A percentile compares a stretch with the other conserved stretches of the same genome.
Conservation (phyloP, 2,888 invertebrate species). For the Neoaliturus tenellus region DNA sequence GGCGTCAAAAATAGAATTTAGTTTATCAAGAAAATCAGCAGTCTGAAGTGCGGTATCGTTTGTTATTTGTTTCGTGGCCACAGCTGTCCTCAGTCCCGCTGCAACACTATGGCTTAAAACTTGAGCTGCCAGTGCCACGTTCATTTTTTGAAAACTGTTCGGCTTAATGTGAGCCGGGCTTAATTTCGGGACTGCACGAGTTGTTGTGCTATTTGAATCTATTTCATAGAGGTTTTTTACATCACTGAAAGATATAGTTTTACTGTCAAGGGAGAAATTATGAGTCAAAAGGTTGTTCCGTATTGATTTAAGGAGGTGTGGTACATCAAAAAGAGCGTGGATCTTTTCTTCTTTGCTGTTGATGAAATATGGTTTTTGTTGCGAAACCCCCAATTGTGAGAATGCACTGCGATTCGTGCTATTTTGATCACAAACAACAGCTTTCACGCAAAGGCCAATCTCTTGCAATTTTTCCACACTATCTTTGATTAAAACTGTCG, state of each 20-base stretch:
- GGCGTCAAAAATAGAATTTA: conserved; percentile 65
- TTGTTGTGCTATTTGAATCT: conserved; percentile 57
- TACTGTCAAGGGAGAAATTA: conserved; percentile 59
- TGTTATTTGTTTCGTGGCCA: conserved; percentile 60
- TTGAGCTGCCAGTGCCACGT: conserved; percentile 64
- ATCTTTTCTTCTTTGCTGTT: conserved; percentile 58
- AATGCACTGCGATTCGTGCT: conserved; percentile 62
- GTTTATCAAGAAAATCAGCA: conserved; percentile 63
- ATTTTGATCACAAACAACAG: conserved; percentile 65
- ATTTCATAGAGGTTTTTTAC: conserved; percentile 61
- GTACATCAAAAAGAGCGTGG: conserved; percentile 63
- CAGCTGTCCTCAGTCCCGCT: conserved; percentile 63
- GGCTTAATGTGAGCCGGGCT: conserved; percentile 64
- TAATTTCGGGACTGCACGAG: conserved; percentile 64
- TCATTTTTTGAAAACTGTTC: conserved; percentile 65
- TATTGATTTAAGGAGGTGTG: conserved; percentile 63
- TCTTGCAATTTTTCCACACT: conserved; percentile 55
- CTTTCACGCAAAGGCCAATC: conserved; percentile 62
- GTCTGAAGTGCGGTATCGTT: conserved; percentile 58
- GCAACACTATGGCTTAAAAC: conserved; percentile 65
- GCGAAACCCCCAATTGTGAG: conserved; percentile 60
- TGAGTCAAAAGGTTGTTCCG: conserved; percentile 62
- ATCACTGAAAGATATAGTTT: conserved; percentile 60
- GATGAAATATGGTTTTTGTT: conserved; percentile 60
- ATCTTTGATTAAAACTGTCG: conserved; percentile 58